Evolutionary conservation across 2,797 vertebrate genomes (phyloP).

Genomic region (Clarias fuscus): DNA sequence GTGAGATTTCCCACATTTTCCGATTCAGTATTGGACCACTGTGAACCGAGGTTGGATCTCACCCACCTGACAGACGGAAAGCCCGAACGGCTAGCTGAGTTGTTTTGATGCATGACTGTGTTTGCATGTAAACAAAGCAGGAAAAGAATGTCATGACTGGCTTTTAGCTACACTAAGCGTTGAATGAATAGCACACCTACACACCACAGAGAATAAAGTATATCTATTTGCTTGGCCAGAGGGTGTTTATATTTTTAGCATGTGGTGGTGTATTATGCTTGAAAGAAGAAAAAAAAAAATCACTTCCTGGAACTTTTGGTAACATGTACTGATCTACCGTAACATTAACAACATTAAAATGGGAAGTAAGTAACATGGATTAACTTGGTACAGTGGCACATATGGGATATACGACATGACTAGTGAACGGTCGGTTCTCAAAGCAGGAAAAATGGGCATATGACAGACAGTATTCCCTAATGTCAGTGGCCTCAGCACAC

Average conservation of each 20-base stretch:
- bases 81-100: background rate
- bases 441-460: too few relatives aligned
- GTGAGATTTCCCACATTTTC: background rate
- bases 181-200: background rate
- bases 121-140: background rate
- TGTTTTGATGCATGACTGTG: background rate
- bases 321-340: background rate
- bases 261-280: background rate
- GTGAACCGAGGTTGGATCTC: background rate
- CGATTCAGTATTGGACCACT: background rate
- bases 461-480: too few relatives aligned
- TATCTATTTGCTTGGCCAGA: constrained; percentile 1
- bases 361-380: too few relatives aligned
- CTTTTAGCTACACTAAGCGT: background rate
- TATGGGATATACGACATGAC: too few relatives aligned
- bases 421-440: too few relatives aligned
- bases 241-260: constrained; percentile 15
- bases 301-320: background rate
- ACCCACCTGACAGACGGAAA: background rate
- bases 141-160: background rate
- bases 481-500: too few relatives aligned
- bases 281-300: background rate
- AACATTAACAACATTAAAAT: too few relatives aligned
- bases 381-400: too few relatives aligned
- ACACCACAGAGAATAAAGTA: background rate